These are phyloP conservation scores for Egretta garzetta DNA, from an alignment of 2,113 vertebrate species.

Conservation along the genomic window DNA sequence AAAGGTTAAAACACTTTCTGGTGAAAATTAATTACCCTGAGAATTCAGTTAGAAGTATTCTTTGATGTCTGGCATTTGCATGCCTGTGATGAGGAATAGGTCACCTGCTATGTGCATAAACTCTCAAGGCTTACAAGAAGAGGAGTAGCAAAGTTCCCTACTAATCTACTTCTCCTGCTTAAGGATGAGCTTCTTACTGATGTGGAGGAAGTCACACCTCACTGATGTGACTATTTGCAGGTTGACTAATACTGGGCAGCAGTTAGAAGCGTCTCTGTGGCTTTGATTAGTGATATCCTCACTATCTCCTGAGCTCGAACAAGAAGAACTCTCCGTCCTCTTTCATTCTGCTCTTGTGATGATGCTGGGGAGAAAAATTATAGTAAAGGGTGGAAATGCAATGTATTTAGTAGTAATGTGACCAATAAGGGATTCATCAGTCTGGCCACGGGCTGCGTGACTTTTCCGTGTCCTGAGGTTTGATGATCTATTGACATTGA, in stretches of 20 bases:
- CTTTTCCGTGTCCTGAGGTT: background rate
- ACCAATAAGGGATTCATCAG: background rate
- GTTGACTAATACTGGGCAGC: background rate
- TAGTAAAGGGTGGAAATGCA: background rate
- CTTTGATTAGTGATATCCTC: background rate
- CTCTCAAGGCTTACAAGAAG: slow-evolving; percentile 13
- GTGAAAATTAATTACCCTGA: slow-evolving; percentile 54
- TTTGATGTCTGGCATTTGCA: slow-evolving; percentile 61
- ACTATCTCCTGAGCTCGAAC: background rate
- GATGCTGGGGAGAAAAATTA: background rate
- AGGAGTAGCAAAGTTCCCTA: slow-evolving; percentile 3
- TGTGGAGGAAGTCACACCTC: background rate
- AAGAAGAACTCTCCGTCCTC: background rate
- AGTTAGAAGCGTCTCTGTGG: background rate
- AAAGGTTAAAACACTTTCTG: slow-evolving; percentile 65
- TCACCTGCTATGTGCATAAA: slow-evolving; percentile 40
- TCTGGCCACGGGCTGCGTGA: background rate
- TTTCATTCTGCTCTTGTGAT: background rate
- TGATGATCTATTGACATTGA: background rate
- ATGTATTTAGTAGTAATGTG: background rate
- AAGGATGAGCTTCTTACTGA: background rate
- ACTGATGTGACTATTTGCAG: background rate
- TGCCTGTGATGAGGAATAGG: slow-evolving; percentile 37
- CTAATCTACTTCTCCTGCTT: slow-evolving; percentile 41
- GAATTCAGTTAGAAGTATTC: slow-evolving; percentile 30